Percentiles rank a stretch among this genome's conserved stretches.
Conservation (phyloP, 2,113 vertebrate species). For the Delphinus delphis region DNA sequence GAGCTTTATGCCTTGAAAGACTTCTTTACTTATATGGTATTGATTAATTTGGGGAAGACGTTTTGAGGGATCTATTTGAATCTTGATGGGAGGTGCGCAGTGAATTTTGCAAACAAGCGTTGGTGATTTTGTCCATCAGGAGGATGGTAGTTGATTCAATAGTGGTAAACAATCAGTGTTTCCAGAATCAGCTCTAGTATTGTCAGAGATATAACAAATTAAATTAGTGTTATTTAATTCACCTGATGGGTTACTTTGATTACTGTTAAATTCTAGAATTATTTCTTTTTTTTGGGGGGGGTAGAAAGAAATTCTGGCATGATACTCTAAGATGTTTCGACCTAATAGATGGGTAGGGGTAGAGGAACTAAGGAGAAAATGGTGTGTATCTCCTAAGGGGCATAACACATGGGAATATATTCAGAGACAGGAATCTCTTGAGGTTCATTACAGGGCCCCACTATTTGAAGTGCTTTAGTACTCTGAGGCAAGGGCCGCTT, state of each 20-base stretch:
- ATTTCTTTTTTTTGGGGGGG: not conserved
- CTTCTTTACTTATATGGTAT: not conserved
- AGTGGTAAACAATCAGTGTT: not conserved
- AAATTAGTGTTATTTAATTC: not conserved
- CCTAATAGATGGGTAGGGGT: not conserved
- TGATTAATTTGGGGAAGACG: not conserved
- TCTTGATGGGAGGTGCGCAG: not conserved
- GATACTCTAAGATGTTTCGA: not conserved
- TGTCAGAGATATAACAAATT: not conserved
- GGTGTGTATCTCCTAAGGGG: not conserved
- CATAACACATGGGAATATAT: not conserved
- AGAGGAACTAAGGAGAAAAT: not conserved
- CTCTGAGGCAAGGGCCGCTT: not conserved
- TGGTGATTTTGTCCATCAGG: not conserved
- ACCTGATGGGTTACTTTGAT: not conserved
- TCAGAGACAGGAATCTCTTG: not conserved
- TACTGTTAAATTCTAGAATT: not conserved
- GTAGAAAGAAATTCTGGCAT: not conserved
- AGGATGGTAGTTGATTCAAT: not conserved
- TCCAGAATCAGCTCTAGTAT: not conserved
- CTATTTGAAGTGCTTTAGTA: not conserved
- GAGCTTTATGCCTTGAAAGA: not conserved
- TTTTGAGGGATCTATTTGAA: not conserved
- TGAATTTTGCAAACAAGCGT: not conserved
- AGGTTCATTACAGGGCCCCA: not conserved